Evolutionary conservation across 1,140 invertebrate species (phyloP).

Genomic region (Harpegnathos saltator): DNA sequence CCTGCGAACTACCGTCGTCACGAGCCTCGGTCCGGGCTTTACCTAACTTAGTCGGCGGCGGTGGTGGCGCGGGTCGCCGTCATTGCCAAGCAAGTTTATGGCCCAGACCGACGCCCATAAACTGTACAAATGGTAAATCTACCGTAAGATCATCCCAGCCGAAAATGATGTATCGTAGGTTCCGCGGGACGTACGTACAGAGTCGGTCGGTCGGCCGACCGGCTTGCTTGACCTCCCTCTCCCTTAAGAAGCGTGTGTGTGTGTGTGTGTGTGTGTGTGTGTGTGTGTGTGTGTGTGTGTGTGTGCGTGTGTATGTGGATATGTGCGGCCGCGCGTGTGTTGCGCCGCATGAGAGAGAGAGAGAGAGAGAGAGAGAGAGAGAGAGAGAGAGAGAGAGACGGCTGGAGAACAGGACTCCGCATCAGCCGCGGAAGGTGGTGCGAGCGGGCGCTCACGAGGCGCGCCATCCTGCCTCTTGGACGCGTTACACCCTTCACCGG

Average conservation of each 20-base stretch:
- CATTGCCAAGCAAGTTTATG: constrained; percentile 86
- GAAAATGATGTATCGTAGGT: constrained; percentile 86
- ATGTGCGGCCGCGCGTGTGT: background rate
- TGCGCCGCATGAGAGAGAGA: constrained; percentile 25
- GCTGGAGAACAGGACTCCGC: too few species aligned
- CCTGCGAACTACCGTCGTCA: constrained; percentile 17
- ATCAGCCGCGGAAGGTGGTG: background rate
- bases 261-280: background rate
- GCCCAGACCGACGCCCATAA: constrained; percentile 85
- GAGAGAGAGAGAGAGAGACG: background rate
- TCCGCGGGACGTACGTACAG: constrained; percentile 75
- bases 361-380: too few species aligned
- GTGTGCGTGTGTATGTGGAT: background rate
- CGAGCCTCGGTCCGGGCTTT: constrained; percentile 70
- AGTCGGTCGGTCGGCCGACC: constrained; percentile 47
- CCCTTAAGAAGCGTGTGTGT: constrained; percentile 7
- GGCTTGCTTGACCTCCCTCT: constrained; percentile 64
- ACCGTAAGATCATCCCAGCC: constrained; percentile 86
- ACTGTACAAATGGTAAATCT: constrained; percentile 86
- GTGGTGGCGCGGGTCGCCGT: constrained; percentile 75
- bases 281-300: background rate
- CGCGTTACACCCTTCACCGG: constrained; percentile 29
- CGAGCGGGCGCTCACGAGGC: constrained; percentile 1
- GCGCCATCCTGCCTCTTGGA: constrained; percentile 19
- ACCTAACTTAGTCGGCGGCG: constrained; percentile 77